These are phyloP conservation scores for Sinohyriopsis cumingii DNA, from an alignment of 2,888 invertebrate genomes.

Conservation along the genomic window DNA sequence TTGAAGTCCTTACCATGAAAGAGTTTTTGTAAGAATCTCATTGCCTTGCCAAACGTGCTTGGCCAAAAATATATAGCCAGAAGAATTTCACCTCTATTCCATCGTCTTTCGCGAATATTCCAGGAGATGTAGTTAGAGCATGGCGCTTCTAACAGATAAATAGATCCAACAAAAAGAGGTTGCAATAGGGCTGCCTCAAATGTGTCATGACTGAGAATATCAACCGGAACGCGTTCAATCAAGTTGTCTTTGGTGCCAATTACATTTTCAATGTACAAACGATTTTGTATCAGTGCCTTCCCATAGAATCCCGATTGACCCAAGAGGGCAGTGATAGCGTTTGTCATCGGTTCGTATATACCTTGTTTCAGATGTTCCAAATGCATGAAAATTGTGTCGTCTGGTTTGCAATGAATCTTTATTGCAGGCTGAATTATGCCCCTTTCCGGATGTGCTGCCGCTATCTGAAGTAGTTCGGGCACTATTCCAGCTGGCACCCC, in stretches of 20 bases:
- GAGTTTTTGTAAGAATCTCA: constrained; percentile 18
- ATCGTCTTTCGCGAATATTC: constrained; percentile 50
- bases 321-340: constrained; percentile 38
- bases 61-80: constrained; percentile 34
- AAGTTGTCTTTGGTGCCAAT: constrained; percentile 37
- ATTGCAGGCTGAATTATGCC: constrained; percentile 55
- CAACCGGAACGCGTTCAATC: constrained; percentile 53
- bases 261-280: constrained; percentile 45
- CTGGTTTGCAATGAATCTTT: constrained; percentile 27
- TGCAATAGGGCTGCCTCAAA: constrained; percentile 51
- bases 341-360: constrained; percentile 48
- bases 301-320: constrained; percentile 52
- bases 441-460: constrained; percentile 45
- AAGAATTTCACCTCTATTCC: constrained; percentile 52
- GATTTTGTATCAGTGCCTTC: constrained; percentile 50
- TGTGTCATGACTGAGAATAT: constrained; percentile 56
- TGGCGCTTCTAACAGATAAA: constrained; percentile 45
- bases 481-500: constrained; percentile 37
- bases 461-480: constrained; percentile 40
- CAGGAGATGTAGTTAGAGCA: constrained; percentile 52
- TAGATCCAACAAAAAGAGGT: constrained; percentile 42
- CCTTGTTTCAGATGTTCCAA: constrained; percentile 46
- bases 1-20: constrained; percentile 21
- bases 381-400: constrained; percentile 53
- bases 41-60: constrained; percentile 23